Percentiles rank a stretch among this genome's conserved stretches.
Conservation (phyloP, 2,888 invertebrate genomes). For the Stenchaetothrips biformis region DNA sequence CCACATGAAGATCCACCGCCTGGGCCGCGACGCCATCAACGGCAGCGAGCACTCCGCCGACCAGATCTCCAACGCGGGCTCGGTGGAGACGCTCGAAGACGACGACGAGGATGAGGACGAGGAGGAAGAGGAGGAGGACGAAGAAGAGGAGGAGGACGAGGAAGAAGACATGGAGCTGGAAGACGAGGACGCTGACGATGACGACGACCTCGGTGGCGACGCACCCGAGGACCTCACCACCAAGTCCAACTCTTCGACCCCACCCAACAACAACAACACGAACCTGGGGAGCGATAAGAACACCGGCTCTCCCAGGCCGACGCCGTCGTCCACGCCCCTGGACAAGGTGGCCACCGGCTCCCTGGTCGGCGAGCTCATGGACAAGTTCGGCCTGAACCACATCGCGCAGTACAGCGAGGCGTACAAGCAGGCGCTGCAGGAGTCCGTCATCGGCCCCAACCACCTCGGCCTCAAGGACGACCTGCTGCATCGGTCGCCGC, state of each 20-base stretch:
- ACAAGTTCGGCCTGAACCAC: constrained; percentile 88
- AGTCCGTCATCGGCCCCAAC: constrained; percentile 66
- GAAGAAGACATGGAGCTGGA: constrained; percentile 68
- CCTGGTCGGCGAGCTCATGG: constrained; percentile 91
- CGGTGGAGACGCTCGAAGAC: constrained; percentile 65
- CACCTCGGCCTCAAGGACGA: constrained; percentile 46
- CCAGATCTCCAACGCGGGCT: constrained; percentile 64
- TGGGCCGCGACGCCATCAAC: constrained; percentile 47
- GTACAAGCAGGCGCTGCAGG: constrained; percentile 90
- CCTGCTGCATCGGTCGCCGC: constrained; percentile 38
- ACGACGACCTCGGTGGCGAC: constrained; percentile 49
- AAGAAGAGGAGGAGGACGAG: constrained; percentile 73
- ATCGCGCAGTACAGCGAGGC: constrained; percentile 95
- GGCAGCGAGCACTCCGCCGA: constrained; percentile 55
- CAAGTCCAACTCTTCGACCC: constrained; percentile 44
- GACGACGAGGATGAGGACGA: constrained; percentile 66
- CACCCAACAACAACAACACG: constrained; percentile 40
- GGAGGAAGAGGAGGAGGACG: constrained; percentile 73
- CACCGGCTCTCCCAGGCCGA: constrained; percentile 39
- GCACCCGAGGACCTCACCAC: constrained; percentile 71
- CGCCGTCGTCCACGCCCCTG: constrained; percentile 40
- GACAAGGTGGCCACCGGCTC: constrained; percentile 51
- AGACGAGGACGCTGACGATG: constrained; percentile 58
- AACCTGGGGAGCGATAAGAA: constrained; percentile 34
- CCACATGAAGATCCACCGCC: constrained; percentile 85